phyloP scores from a whole-genome alignment of 2,888 invertebrate species.

The Acrobasis repandana region DNA sequence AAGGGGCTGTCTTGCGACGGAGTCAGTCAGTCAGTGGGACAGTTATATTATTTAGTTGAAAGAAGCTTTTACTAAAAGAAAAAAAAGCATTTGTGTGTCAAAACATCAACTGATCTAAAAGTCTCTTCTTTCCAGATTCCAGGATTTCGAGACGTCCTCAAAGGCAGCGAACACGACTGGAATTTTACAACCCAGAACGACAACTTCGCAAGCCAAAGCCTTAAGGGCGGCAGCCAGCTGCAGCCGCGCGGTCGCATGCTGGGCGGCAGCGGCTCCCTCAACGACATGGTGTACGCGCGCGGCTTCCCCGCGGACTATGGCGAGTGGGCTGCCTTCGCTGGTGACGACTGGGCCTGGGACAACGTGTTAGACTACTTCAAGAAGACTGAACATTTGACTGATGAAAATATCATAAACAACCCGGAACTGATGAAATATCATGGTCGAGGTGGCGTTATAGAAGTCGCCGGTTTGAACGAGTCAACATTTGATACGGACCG shows the following conservation, averaged over 20 bases:
- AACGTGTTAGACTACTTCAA: conserved; percentile 62
- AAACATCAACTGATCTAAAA: too few species aligned
- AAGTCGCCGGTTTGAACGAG: conserved; percentile 52
- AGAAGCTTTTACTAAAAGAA: too few species aligned
- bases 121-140: conserved; percentile 45
- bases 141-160: conserved; percentile 48
- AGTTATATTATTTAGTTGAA: too few species aligned
- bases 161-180: conserved; percentile 61
- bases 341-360: conserved; percentile 59
- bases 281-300: conserved; percentile 69
- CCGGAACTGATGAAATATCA: conserved; percentile 55
- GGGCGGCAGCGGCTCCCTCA: conserved; percentile 66
- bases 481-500: conserved; percentile 42
- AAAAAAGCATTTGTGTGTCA: too few species aligned
- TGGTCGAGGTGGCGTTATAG: conserved; percentile 57
- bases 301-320: conserved; percentile 66
- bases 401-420: conserved; percentile 53
- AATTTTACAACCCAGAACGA: conserved; percentile 63
- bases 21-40: too few species aligned
- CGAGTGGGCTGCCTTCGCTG: conserved; percentile 57
- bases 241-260: conserved; percentile 68
- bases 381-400: conserved; percentile 64
- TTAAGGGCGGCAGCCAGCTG: conserved; percentile 49
- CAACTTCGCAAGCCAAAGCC: conserved; percentile 52
- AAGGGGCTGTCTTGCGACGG: too few species aligned